Base-by-base conservation (phyloP, 1,140 invertebrate genomes). In the Subanguina moxae region DNA sequence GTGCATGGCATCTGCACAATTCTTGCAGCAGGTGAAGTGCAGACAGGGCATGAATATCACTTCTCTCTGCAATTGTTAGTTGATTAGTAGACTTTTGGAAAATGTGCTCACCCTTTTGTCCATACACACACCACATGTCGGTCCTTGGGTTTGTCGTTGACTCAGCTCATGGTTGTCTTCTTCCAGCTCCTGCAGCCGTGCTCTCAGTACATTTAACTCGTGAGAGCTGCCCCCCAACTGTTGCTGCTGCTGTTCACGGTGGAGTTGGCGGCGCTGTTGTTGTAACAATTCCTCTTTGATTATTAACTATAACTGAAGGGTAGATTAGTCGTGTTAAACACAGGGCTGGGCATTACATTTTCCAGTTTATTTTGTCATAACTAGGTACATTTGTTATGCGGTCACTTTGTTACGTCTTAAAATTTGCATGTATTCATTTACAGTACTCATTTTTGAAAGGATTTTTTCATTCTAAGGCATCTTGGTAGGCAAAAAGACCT, bases 1-100 rank as follows among this genome's bases (percentile, higher is more conserved):
- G 25, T 69, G 43, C 67, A 69, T 69, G 23, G 65, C 52, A 28
- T 69, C 68, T 17, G 69, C 69, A 71, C 67, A 69, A 15, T 32
- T 11, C n/a, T 69, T 69, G 45, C 67, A 69, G 43, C 67, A 69
- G n/a, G 68, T 69, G 28, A 69, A 69, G 45, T 69, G 67, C n/a
- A 72, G 32, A 32, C 67, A 69, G 8, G 67, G 67, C 67, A 69
- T 69, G 27, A 69, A 69, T 23, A 69, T 69, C 9, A 69, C 67
- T 71, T 69, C 67, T 52, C 67, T 1, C 67, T 69, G 32, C 11
- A 69, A 52, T 15, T 38, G 3, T 38, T 15, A 61, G 38, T 28
- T 61, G 3, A 32, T 3, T 15, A 52, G 8, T 52, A 7, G 17
- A 3, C 48, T 15, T 52, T 52, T 52, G 3, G 17, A 7, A 5